Base-by-base conservation (phyloP, 2,888 invertebrate species). In the Hydrotaea diabolus region DNA sequence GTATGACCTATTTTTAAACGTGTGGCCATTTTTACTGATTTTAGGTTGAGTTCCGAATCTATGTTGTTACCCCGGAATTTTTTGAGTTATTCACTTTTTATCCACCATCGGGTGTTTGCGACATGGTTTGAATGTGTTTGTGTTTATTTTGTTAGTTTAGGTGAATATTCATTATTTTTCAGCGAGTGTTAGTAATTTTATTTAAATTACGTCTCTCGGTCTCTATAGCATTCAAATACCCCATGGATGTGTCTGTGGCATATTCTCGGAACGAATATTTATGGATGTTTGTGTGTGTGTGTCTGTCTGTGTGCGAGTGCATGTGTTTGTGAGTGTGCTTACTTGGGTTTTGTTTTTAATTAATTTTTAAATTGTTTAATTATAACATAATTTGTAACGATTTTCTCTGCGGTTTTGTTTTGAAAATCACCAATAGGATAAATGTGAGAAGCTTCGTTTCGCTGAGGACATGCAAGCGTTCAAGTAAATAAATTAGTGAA, bases 281-380 rank as follows among this genome's bases (percentile, higher is more conserved):
- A 23, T 46, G 43, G 17, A n/a, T 72, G 53, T 43, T 19, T 17
- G 36, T 59, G 36, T 57, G 74, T 39, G 57, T 9, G 15, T 0
- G 17, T 39, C 0, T 19, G 73, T 73, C 39, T 17, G 72, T 19
- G 0, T 64, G 49, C 2, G 19, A 9, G 13, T 64, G n/a, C 71
- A 17, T 75, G 59, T 21, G 39, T 21, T 66, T 39, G 69, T 46
- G 46, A 69, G 23, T 43, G 23, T 13, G 69, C 57, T 55, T 72
- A 57, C 76, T 57, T 73, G 64, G 72, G 64, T 79, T 83, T 83
- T 76, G 79, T 64, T 66, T 83, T 46, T 79, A 83, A 83, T 76
- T 76, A 76, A 79, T 79, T 83, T 83, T 79, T 36, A 83, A 83
- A 79, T 79, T 76, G 76, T 57, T 82, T 76, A 82, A 79, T 79